phyloP scores from a whole-genome alignment of 2,888 invertebrate genomes.

The Clivina fossor region DNA sequence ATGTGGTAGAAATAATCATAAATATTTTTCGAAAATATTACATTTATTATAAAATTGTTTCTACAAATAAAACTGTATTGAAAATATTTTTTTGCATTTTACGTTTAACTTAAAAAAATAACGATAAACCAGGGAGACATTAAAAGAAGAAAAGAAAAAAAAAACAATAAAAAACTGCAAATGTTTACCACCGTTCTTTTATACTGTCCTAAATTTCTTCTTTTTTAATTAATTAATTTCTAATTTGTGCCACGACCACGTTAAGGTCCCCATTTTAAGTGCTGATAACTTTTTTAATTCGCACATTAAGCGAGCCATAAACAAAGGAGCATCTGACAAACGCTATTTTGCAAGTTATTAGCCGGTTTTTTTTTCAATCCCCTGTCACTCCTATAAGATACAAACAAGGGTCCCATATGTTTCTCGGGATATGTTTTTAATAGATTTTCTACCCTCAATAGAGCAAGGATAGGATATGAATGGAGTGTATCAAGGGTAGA shows the following conservation, averaged over 20 bases:
- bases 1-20: too few species aligned
- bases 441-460: background rate
- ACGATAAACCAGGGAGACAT: constrained; percentile 25
- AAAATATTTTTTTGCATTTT: too few species aligned
- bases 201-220: constrained; percentile 16
- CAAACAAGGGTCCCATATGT: constrained; percentile 17
- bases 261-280: constrained; percentile 18
- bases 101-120: too few species aligned
- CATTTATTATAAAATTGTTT: too few species aligned
- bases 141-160: constrained; percentile 22
- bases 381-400: background rate
- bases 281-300: constrained; percentile 30
- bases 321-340: constrained; percentile 17
- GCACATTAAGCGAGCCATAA: constrained; percentile 25
- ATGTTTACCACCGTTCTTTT: background rate
- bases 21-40: too few species aligned
- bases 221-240: constrained; percentile 26
- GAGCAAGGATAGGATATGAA: background rate
- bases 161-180: constrained; percentile 22
- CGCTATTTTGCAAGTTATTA: constrained; percentile 21
- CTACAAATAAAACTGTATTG: too few species aligned
- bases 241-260: constrained; percentile 22
- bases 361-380: background rate
- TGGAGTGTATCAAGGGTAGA: background rate
- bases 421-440: constrained; percentile 9